Evolutionary conservation across 2,888 invertebrate genomes (phyloP).

Genomic region (Drosophila flavopinicola): DNA sequence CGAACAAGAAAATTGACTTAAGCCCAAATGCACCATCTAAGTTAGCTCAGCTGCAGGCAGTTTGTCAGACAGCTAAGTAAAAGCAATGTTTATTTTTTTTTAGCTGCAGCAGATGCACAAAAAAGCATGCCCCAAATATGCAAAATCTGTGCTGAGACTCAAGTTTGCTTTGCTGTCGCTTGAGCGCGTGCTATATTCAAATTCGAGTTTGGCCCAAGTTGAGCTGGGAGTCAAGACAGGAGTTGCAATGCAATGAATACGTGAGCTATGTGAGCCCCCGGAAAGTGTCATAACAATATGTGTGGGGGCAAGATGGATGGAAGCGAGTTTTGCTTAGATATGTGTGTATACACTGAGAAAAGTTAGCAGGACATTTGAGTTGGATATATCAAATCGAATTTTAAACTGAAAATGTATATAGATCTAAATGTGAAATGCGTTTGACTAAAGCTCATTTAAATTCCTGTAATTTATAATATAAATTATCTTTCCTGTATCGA

Average conservation of each 20-base stretch:
- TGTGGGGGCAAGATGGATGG: slow-evolving; percentile 23
- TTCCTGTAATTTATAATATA: no score
- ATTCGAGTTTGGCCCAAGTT: slow-evolving; percentile 12
- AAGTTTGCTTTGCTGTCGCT: background rate
- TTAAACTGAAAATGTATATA: no score
- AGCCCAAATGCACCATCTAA: slow-evolving; percentile 29
- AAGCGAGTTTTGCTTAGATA: background rate
- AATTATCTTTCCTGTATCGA: no score
- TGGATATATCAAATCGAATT: no score
- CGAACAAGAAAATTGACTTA: slow-evolving; percentile 48
- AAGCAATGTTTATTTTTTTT: slow-evolving; percentile 34
- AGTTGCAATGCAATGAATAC: slow-evolving; percentile 30
- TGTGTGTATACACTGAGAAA: background rate
- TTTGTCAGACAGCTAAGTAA: slow-evolving; percentile 27
- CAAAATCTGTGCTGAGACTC: background rate
- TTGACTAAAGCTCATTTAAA: no score
- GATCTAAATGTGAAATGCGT: no score
- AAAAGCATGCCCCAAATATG: background rate
- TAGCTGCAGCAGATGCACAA: background rate
- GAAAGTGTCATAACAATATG: slow-evolving; percentile 43
- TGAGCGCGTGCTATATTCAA: slow-evolving; percentile 15
- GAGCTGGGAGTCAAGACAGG: slow-evolving; percentile 21
- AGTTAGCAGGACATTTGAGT: background rate
- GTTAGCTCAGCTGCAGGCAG: slow-evolving; percentile 29
- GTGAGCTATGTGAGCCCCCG: slow-evolving; percentile 8